phyloP scores from a whole-genome alignment of 92 coral and sea anemone genomes.

The Zoanthus sansibaricus region DNA sequence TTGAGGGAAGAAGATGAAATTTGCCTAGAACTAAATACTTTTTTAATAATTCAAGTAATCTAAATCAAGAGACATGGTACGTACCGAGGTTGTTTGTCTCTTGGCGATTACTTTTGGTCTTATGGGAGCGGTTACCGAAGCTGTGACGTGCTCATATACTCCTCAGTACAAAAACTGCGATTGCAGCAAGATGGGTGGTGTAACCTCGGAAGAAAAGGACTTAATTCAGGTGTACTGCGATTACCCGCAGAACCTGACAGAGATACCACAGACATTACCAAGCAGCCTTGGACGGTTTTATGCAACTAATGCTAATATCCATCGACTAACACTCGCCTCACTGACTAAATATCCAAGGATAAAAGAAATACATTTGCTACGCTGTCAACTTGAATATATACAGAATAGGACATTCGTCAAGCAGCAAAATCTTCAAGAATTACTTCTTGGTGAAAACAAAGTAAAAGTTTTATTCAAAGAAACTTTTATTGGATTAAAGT shows the following conservation, averaged over 20 bases:
- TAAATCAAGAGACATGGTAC: not conserved
- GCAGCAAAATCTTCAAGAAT: conserved; percentile 39
- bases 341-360: conserved; percentile 55
- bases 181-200: conserved; percentile 26
- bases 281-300: conserved; percentile 13
- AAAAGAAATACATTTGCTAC: conserved; percentile 54
- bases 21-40: too few species aligned
- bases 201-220: conserved; percentile 4
- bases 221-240: conserved; percentile 22
- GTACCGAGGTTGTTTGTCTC: not conserved
- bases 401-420: conserved; percentile 59
- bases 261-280: conserved; percentile 53
- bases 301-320: conserved; percentile 35
- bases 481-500: conserved; percentile 66
- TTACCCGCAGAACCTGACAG: conserved; percentile 24
- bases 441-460: conserved; percentile 62
- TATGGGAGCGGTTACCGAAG: not conserved
- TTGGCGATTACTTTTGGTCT: not conserved
- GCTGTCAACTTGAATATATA: conserved; percentile 56
- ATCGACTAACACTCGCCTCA: conserved; percentile 35
- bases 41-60: too few species aligned
- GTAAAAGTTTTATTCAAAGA: conserved; percentile 40
- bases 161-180: conserved; percentile 17
- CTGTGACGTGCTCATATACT: conserved; percentile 19
- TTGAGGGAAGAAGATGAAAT: too few species aligned